Evolutionary conservation across 2,888 invertebrate genomes (phyloP).

Genomic region (Trissolcus japonicus): DNA sequence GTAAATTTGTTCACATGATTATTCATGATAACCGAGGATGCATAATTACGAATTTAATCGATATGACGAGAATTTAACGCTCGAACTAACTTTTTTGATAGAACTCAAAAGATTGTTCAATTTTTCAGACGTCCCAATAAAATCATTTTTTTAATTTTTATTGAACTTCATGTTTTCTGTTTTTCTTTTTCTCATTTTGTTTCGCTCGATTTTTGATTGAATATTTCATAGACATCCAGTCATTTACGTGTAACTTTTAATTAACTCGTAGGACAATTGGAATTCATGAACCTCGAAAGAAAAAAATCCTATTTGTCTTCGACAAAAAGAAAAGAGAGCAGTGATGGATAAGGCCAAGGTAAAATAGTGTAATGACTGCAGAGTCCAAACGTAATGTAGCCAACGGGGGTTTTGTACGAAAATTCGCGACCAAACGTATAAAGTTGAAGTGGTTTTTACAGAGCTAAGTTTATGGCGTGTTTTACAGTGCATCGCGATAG

Average conservation of each 20-base stretch:
- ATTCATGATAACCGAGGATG: constrained; percentile 33
- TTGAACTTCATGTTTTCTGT: too few species aligned
- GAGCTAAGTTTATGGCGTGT: constrained; percentile 38
- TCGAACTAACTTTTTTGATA: constrained; percentile 5
- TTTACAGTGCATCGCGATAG: constrained; percentile 63
- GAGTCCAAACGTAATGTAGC: constrained; percentile 30
- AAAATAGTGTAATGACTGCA: constrained; percentile 32
- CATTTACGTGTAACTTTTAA: too few species aligned
- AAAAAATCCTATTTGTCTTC: too few species aligned
- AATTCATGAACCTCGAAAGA: too few species aligned
- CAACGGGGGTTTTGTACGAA: constrained; percentile 45
- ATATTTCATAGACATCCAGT: too few species aligned
- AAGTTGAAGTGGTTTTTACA: constrained; percentile 43
- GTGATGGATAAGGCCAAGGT: constrained; percentile 15
- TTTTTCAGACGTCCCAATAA: too few species aligned
- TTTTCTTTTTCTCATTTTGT: too few species aligned
- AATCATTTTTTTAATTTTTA: too few species aligned
- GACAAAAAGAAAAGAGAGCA: too few species aligned
- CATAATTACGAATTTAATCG: constrained; percentile 31
- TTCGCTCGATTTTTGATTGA: too few species aligned
- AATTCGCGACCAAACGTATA: constrained; percentile 50
- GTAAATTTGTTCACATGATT: constrained; percentile 41
- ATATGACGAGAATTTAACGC: constrained; percentile 27
- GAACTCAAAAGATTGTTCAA: too few species aligned
- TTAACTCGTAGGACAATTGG: too few species aligned